A percentile compares a stretch with the other conserved stretches of the same genome.
phyloP scores from a whole-genome alignment of 2,888 invertebrate genomes.

The Idaea biselata region DNA sequence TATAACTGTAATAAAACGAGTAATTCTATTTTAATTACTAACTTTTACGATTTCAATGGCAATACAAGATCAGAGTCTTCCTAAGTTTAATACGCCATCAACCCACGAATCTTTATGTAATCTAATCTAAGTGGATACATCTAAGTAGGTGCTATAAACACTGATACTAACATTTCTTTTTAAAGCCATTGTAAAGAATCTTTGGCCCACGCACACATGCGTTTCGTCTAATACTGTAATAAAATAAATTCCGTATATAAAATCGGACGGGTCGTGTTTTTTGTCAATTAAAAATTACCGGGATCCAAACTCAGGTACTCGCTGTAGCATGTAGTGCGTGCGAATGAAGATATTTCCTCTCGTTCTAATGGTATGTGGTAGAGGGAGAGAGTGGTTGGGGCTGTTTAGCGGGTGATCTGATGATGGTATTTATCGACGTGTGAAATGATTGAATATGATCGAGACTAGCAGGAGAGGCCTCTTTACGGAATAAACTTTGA shows the following conservation, averaged over 20 bases:
- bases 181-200: conserved; percentile 48
- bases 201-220: conserved; percentile 54
- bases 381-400: conserved; percentile 20
- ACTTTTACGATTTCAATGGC: conserved; percentile 1
- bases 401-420: conserved; percentile 18
- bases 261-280: conserved; percentile 66
- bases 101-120: conserved; percentile 21
- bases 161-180: conserved; percentile 33
- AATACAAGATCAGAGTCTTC: neutral
- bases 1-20: conserved; percentile 3
- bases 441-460: conserved; percentile 27
- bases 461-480: conserved; percentile 6
- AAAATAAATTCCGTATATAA: conserved; percentile 76
- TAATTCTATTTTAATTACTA: conserved; percentile 2
- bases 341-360: conserved; percentile 20
- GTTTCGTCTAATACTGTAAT: conserved; percentile 57
- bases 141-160: conserved; percentile 33
- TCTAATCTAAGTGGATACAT: conserved; percentile 26
- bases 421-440: conserved; percentile 30
- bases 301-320: conserved; percentile 66
- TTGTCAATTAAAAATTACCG: conserved; percentile 79
- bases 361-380: conserved; percentile 24
- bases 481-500: neutral
- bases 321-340: conserved; percentile 37
- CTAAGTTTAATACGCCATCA: neutral